Base-by-base conservation (phyloP, 35 echinoderm and acorn worm species). In the Apostichopus japonicus region DNA sequence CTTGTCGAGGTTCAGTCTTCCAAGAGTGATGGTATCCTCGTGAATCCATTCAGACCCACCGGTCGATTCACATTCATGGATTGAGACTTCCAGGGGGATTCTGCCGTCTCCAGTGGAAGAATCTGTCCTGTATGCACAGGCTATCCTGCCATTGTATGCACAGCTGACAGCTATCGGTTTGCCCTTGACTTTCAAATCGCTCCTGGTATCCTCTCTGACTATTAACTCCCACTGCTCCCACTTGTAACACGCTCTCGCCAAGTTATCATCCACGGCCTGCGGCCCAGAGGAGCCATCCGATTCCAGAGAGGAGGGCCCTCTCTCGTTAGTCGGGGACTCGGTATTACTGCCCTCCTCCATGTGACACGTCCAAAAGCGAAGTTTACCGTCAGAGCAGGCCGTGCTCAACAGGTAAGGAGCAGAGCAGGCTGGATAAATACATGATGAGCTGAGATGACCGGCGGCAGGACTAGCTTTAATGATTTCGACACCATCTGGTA, bases 391-490 rank as follows among this genome's bases (percentile, higher is more conserved):
- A 4, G 97, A 99, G 72, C 97, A 99, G 4, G 97, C 95, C 0
- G 97, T 99, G 72, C 93, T 92, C 21, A 99, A 80, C 65, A 99
- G 61, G 78, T 99, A 99, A 5, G 95, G 93, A 7, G 97, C 95
- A 17, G 88, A 72, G 77, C 95, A 94, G 51, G 97, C 93, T 53
- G 97, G 97, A 70, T 99, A 99, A 44, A 96, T 96, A 22, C 93
- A 96, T 7, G 97, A 99, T 10, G 97, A 99, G 77, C 97, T 99
- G 10, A 99, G 95, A 91, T 99, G 97, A 21, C 97, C 95, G 21
- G 97, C 95, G 5, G 97, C 95, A 25, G 97, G 95, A 24, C 93
- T 93, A 3, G 95, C 97, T 90, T 91, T 99, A 53, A 99, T 51
- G 0, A 99, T 92, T 61, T 99, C 97, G 0, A 99, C 95, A 6